A percentile compares a stretch with the other conserved stretches of the same genome.
These are phyloP conservation scores for Dryobotodes eremita DNA, from an alignment of 2,888 invertebrate species.

Conservation along the genomic window DNA sequence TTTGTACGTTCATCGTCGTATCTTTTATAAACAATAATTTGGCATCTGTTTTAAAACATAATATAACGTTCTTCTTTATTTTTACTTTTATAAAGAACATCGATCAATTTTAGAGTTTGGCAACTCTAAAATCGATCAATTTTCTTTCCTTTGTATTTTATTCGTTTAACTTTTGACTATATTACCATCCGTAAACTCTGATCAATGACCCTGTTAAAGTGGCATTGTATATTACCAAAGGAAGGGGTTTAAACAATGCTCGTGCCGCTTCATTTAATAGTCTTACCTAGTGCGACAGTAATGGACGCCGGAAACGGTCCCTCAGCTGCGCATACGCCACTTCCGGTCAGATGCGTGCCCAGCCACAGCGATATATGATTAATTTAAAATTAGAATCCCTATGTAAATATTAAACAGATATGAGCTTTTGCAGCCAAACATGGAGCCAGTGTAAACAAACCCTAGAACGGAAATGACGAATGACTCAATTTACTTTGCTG, in stretches of 20 bases:
- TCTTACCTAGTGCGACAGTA: slow-evolving; percentile 77
- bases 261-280: slow-evolving; percentile 85
- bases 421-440: slow-evolving; percentile 50
- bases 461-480: slow-evolving; percentile 19
- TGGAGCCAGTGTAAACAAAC: slow-evolving; percentile 55
- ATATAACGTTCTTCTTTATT: background rate
- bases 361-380: slow-evolving; percentile 79
- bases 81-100: background rate
- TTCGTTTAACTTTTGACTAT: slow-evolving; percentile 20
- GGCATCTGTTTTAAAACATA: background rate
- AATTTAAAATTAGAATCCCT: slow-evolving; percentile 76
- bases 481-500: slow-evolving; percentile 30
- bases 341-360: slow-evolving; percentile 87
- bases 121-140: background rate
- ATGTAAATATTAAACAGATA: slow-evolving; percentile 70
- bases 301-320: slow-evolving; percentile 83
- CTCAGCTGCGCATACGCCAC: slow-evolving; percentile 80
- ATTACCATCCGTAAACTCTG: slow-evolving; percentile 68
- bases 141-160: background rate
- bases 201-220: slow-evolving; percentile 79
- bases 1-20: too few species aligned
- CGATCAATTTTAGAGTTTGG: background rate
- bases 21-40: background rate
- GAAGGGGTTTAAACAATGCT: slow-evolving; percentile 82
- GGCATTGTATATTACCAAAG: slow-evolving; percentile 72